Percentiles rank a stretch among this genome's conserved stretches.
These are phyloP conservation scores for Zygogramma bicolorata DNA, from an alignment of 2,888 invertebrate genomes.

Conservation along the genomic window DNA sequence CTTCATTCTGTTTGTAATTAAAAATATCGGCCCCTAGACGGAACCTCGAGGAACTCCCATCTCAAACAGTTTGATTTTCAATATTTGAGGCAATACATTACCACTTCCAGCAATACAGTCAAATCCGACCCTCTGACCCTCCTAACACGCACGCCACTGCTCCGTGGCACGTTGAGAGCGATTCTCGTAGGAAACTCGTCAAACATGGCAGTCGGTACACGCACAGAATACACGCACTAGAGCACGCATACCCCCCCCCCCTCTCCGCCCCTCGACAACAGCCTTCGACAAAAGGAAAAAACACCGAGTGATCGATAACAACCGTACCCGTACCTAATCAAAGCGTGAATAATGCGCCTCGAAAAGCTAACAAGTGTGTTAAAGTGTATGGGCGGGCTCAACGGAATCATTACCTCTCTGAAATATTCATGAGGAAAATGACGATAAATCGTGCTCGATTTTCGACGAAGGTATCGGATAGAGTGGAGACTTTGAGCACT, in stretches of 20 bases:
- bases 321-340: conserved; percentile 24
- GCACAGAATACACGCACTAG: background rate
- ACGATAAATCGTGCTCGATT: background rate
- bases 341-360: conserved; percentile 36
- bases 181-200: background rate
- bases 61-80: no score
- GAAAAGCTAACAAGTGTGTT: conserved; percentile 44
- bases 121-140: no score
- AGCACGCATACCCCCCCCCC: background rate
- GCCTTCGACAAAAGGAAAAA: background rate
- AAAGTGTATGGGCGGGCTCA: conserved; percentile 29
- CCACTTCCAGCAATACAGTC: no score
- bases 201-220: background rate
- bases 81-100: no score
- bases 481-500: background rate
- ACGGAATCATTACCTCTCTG: conserved; percentile 31
- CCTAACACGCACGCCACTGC: background rate
- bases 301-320: conserved; percentile 25
- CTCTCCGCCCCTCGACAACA: background rate
- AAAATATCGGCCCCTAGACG: no score
- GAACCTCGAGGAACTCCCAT: no score
- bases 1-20: no score
- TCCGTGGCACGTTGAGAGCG: background rate
- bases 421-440: conserved; percentile 15
- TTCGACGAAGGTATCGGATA: background rate